phyloP scores from a whole-genome alignment of 2,888 invertebrate genomes.

The Acrocyrtus sp. region DNA sequence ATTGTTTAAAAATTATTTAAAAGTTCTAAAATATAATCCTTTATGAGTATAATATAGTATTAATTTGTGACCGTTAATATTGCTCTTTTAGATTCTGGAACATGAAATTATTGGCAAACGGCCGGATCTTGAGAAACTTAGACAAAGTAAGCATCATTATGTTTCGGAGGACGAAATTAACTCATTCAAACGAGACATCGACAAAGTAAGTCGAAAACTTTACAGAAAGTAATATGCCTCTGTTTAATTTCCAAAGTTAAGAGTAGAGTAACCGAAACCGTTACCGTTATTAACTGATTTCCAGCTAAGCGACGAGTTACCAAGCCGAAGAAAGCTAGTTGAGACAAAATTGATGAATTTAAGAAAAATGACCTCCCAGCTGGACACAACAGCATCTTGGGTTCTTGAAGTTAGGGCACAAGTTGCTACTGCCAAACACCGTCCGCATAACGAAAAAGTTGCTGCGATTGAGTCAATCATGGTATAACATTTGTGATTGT shows the following conservation, averaged over 20 bases:
- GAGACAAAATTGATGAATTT: slow-evolving; percentile 72
- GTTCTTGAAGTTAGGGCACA: slow-evolving; percentile 67
- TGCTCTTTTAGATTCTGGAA: slow-evolving; percentile 72
- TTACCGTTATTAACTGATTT: no score
- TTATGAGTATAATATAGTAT: neutral
- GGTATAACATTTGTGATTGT: slow-evolving; percentile 32
- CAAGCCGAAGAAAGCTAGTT: slow-evolving; percentile 71
- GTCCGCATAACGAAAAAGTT: slow-evolving; percentile 56
- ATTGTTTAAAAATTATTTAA: no score
- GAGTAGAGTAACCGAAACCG: no score
- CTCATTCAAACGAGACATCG: slow-evolving; percentile 64
- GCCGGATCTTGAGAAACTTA: slow-evolving; percentile 68
- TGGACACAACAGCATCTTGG: slow-evolving; percentile 71
- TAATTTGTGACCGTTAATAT: neutral
- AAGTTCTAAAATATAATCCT: no score
- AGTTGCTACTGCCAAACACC: slow-evolving; percentile 61
- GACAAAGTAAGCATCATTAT: slow-evolving; percentile 65
- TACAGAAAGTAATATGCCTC: neutral
- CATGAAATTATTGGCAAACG: slow-evolving; percentile 70
- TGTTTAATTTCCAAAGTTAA: no score
- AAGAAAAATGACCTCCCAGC: slow-evolving; percentile 70
- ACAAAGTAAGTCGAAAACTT: slow-evolving; percentile 65
- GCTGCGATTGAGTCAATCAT: slow-evolving; percentile 56
- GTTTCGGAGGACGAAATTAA: slow-evolving; percentile 56
- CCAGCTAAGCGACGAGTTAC: slow-evolving; percentile 65